These are phyloP conservation scores for Protobothrops flavoviridis DNA, from an alignment of 2,113 vertebrate species.

Conservation along the genomic window DNA sequence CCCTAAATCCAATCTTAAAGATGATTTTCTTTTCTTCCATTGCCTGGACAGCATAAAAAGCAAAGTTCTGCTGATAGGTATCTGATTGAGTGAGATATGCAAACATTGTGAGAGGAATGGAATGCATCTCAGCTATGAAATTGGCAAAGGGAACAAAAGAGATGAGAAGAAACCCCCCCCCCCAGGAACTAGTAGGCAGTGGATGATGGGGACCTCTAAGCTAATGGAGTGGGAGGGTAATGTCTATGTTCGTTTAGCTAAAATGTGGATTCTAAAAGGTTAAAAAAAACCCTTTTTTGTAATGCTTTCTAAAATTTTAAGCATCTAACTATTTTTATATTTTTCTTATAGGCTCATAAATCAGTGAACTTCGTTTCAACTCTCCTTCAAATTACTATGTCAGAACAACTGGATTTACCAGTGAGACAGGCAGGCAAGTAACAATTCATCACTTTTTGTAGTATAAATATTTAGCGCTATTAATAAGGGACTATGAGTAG, in stretches of 20 bases:
- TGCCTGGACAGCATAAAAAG: background rate
- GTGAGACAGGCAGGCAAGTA: constrained; percentile 95
- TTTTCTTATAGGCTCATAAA: constrained; percentile 82
- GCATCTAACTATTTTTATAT: background rate
- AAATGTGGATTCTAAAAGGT: background rate
- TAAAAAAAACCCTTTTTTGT: background rate
- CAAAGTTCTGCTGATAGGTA: background rate
- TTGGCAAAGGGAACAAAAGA: background rate
- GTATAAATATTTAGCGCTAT: background rate
- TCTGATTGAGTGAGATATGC: background rate
- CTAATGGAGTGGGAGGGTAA: background rate
- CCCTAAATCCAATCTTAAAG: background rate
- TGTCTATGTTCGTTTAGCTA: background rate
- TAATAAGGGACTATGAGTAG: background rate
- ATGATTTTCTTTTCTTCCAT: background rate
- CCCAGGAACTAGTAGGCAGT: background rate
- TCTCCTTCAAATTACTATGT: constrained; percentile 96
- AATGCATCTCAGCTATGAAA: background rate
- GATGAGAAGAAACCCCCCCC: no score
- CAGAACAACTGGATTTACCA: constrained; percentile 95
- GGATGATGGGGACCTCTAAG: background rate
- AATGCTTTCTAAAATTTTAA: constrained; percentile 13
- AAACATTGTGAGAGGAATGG: background rate
- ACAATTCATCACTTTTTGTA: constrained; percentile 36
- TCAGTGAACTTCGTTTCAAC: constrained; percentile 95